Base-by-base conservation (phyloP, 2,113 vertebrate species). In the Osmerus mordax region DNA sequence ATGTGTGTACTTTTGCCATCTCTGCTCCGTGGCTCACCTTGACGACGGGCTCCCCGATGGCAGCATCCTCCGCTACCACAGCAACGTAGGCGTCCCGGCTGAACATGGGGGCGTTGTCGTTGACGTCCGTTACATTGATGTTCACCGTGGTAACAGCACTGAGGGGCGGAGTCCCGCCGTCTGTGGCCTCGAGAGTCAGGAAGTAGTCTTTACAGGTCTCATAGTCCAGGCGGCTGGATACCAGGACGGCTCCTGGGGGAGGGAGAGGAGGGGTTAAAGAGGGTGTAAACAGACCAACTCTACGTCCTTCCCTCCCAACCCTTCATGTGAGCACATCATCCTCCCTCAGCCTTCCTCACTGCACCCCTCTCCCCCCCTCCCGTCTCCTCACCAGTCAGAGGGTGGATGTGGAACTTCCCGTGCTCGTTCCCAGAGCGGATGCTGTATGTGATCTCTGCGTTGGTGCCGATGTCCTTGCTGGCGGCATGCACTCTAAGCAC, bases 401-500 rank as follows among this genome's bases (percentile, higher is more conserved):
- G 86, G 81, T 98, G 90, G 74, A 99, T 95, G 75, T 85, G 90
- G 88, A 99, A 99, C 85, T 94, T 96, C 4, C 95, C 94, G 28
- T 95, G 95, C 71, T 98, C 94, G 9, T 99, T 99, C 13, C 96
- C 97, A 0, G 96, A 96, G 41, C 96, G 89, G 88, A 99, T 96
- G 77, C 93, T 88, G 84, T 98, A 99, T 0, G 93, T 93, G 67
- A 99, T 99, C 82, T 99, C 97, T 5, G 96, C 96, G 28, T 98
- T 98, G 52, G 95, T 97, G 64, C 96, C 97, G 0, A 98, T 97
- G 81, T 99, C 97, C 84, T 98, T 96, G 89, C 97, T 99, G 70
- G 96, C 94, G 0, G 97, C 97, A 55, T 95, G 94, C 19, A 99
- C 94, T 12, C 93, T 88, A 53, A 98, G 85, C 25, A 98, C 92